phyloP scores from a whole-genome alignment of 64 coral and sea anemone genomes.

The Astreopora myriophthalma region DNA sequence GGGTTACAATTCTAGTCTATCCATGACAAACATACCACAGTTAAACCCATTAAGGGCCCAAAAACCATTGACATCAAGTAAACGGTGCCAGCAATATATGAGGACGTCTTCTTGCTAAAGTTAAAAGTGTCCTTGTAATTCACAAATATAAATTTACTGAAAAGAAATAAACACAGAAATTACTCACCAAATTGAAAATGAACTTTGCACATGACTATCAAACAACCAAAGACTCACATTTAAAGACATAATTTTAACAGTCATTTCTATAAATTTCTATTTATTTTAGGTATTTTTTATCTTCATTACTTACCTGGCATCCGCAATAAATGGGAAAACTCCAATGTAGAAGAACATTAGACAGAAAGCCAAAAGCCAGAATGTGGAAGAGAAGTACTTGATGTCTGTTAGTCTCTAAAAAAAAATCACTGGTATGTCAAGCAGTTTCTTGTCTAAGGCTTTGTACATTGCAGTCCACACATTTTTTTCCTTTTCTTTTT shows the following conservation, averaged over 20 bases:
- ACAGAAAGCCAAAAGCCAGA: constrained; percentile 83
- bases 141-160: constrained; percentile 82
- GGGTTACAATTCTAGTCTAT: background rate
- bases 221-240: background rate
- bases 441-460: no score
- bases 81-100: constrained; percentile 87
- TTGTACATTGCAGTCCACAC: no score
- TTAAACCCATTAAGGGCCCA: constrained; percentile 78
- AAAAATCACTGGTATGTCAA: background rate
- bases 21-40: constrained; percentile 62
- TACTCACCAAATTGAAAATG: background rate
- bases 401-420: constrained; percentile 80
- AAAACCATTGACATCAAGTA: constrained; percentile 88
- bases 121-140: constrained; percentile 81
- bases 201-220: no score
- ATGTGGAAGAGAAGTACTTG: constrained; percentile 74
- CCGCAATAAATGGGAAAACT: constrained; percentile 88
- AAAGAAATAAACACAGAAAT: background rate
- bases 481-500: no score
- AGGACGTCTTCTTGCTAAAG: constrained; percentile 49
- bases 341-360: constrained; percentile 98
- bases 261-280: no score
- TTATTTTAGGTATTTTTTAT: background rate
- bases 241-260: background rate
- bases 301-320: constrained; percentile 68